Conservation (phyloP, 2,113 vertebrate genomes). For the Phaetusa simplex region DNA sequence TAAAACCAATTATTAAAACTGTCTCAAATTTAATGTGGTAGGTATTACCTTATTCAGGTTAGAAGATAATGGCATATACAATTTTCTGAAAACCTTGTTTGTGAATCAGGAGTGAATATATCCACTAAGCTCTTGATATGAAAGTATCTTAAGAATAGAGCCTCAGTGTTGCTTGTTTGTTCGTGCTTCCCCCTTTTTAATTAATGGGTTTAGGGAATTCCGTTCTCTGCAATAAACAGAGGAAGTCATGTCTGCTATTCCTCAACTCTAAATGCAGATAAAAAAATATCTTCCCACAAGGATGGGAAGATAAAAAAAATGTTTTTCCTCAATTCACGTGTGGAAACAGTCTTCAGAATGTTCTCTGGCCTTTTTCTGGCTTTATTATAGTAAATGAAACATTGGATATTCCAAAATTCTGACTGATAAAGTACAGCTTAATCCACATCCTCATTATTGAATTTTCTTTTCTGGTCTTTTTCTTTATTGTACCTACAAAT, state of each 20-base stretch:
- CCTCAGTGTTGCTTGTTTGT: background rate
- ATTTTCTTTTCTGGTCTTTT: background rate
- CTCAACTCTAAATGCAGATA: background rate
- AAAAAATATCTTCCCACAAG: background rate
- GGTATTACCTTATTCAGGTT: background rate
- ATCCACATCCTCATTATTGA: background rate
- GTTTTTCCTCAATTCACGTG: background rate
- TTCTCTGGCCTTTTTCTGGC: background rate
- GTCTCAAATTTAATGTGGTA: background rate
- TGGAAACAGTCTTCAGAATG: background rate
- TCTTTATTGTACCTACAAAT: background rate
- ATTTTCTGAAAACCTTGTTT: background rate
- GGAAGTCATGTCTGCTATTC: background rate
- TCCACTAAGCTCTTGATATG: background rate
- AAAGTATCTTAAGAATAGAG: background rate
- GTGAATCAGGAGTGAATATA: background rate
- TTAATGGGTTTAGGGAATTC: background rate
- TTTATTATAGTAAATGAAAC: background rate
- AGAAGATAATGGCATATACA: fast-evolving
- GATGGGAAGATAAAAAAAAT: background rate
- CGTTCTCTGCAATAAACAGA: background rate
- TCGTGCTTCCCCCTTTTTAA: background rate
- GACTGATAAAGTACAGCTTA: background rate
- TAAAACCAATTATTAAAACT: background rate
- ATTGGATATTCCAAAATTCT: background rate